These are phyloP conservation scores for Drosophila picticornis DNA, from an alignment of 2,888 invertebrate species.

Conservation along the genomic window DNA sequence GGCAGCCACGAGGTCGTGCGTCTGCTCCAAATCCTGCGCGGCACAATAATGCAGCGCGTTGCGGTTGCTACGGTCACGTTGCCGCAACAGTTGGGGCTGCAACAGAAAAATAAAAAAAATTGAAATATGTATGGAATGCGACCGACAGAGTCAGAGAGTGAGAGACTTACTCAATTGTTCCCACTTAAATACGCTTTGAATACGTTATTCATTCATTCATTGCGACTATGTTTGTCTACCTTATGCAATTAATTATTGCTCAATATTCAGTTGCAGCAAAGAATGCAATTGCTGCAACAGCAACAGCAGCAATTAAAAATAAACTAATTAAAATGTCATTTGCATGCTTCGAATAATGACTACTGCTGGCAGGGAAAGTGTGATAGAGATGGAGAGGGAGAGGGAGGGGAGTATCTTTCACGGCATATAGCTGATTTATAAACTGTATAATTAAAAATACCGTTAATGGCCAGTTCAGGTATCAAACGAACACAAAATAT, in stretches of 20 bases:
- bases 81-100: conserved; percentile 88
- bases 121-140: neutral
- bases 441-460: conserved; percentile 64
- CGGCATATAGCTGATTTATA: conserved; percentile 40
- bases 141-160: neutral
- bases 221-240: conserved; percentile 2
- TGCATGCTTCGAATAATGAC: conserved; percentile 54
- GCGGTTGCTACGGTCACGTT: conserved; percentile 93
- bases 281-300: conserved; percentile 7
- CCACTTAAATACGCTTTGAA: conserved; percentile 14
- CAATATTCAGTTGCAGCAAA: conserved; percentile 1
- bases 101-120: neutral
- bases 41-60: conserved; percentile 97
- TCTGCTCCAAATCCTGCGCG: conserved; percentile 83
- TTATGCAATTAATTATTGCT: conserved; percentile 21
- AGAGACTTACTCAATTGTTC: conserved; percentile 19
- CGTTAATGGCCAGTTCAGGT: conserved; percentile 11
- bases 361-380: neutral
- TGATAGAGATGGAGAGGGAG: neutral
- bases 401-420: neutral
- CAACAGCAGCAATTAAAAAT: conserved; percentile 59
- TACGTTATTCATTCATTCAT: conserved; percentile 7
- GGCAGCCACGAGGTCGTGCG: conserved; percentile 87
- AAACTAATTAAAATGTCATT: conserved; percentile 82
- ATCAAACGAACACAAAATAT: conserved; percentile 6